Evolutionary conservation across 2,888 invertebrate genomes (phyloP), one percentile per base, ranked within the genome.

Genomic region (Drosophila niveifrons): DNA sequence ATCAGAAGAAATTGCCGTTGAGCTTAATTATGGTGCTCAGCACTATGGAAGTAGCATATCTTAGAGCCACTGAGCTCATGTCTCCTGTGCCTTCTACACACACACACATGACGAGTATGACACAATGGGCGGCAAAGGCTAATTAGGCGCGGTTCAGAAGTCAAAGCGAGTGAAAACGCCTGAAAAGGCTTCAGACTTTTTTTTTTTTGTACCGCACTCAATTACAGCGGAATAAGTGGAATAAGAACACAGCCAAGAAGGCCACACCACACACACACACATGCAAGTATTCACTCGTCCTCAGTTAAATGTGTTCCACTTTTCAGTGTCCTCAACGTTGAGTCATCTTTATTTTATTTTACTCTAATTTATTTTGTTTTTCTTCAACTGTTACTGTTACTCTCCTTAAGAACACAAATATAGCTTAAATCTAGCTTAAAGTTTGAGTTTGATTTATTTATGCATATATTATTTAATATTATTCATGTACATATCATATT

Each of bases 111-210:
- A 23, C 23, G 23, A 23, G 23, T 53, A 39, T 56, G 47, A 84
- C 84, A 84, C 84, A 89, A 89, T 82, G 82, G 66, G 61, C 50
- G 66, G 71, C 75, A 72, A 66, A 56, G 86, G 79, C 90, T 89
- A 82, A 82, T 82, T 82, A 82, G 90, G 61, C 88, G 64, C 68
- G 88, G 75, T 58, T 78, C 82, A 79, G 43, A 63, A 48, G 82
- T 78, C 90, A 89, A 82, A 82, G 81, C 62, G 64, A 66, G 58
- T 44, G 52, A 55, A 65, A 65, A 29, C 55, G 55, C 55, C 50
- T 67, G 64, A 62, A 55, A 68, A 57, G 64, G 36, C 53, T 43
- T 28, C 44, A 28, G 43, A 41, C 39, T 47, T 59, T 23, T 23
- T 17, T 23, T 17, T 18, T 23, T 47, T 48, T 61, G 48, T 44